phyloP scores from a whole-genome alignment of 2,113 vertebrate genomes.

The Vicugna pacos region DNA sequence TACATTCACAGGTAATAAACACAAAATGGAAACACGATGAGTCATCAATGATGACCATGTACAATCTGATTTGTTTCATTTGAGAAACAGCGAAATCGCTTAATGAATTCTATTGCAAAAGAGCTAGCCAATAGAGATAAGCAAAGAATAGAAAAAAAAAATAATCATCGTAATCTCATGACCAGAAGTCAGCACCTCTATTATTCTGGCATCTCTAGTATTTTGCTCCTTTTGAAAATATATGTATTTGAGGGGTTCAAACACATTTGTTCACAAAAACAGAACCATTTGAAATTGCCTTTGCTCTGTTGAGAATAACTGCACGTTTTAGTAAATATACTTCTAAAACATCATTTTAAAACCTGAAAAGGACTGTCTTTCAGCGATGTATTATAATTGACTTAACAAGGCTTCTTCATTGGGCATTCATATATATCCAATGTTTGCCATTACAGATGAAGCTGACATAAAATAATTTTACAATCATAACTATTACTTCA shows the following conservation, averaged over 20 bases:
- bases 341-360: slow-evolving; percentile 25
- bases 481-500: neutral
- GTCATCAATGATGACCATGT: neutral
- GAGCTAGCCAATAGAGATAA: neutral
- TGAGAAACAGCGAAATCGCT: neutral
- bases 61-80: neutral
- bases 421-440: neutral
- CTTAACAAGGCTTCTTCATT: neutral
- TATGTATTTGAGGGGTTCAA: neutral
- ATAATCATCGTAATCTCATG: neutral
- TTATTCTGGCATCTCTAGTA: neutral
- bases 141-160: neutral
- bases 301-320: neutral
- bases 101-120: neutral
- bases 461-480: neutral
- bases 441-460: slow-evolving; percentile 19
- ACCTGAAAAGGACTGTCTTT: neutral
- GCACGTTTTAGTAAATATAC: neutral
- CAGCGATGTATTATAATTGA: neutral
- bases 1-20: neutral
- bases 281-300: neutral
- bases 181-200: neutral
- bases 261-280: neutral
- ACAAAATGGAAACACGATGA: neutral
- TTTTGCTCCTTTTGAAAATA: neutral